Evolutionary conservation across 2,113 vertebrate species (phyloP), one percentile per base, ranked within the genome.

Genomic region (Antennarius striatus): DNA sequence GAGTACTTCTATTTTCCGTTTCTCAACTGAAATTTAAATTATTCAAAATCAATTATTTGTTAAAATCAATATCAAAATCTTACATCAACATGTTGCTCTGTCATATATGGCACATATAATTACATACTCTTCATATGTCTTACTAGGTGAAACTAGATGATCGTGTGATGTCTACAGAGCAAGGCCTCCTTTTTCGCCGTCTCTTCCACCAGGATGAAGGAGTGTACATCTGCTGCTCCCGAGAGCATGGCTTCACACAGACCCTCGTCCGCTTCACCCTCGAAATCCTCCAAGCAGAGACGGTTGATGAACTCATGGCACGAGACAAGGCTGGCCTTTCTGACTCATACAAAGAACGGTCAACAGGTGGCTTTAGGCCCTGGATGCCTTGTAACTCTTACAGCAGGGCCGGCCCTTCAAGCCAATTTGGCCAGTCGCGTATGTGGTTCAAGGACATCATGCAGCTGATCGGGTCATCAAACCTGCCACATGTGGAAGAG

Each of bases 391-490:
- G 69, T 82, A 73, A 51, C 72, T 48, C 75, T 2, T 90, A 0
- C 64, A 71, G 45, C 71, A 73, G 51, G 47, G 73, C 10, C 29
- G 63, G 83, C 32, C 43, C 70, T 5, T 68, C 80, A 0, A 66
- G 81, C 2, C 92, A 92, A 15, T 84, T 91, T 3, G 65, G 84
- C 40, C 92, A 90, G 2, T 82, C 89, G 0, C 92, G 93, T 65
- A 78, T 91, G 3, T 98, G 96, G 97, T 96, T 95, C 88, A 98
- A 98, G 83, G 96, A 98, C 70, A 90, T 97, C 77, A 91, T 96
- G 93, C 95, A 96, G 88, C 94, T 96, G 77, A 93, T 94, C 1
- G 96, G 96, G 59, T 93, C 95, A 0, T 90, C 94, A 0, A 95
- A 90, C 66, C 88, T 94, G 52, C 94, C 90, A 2, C 90, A 91